Evolutionary conservation across 2,888 invertebrate species (phyloP), one percentile per base, ranked within the genome.

Genomic region (Spodoptera exigua): DNA sequence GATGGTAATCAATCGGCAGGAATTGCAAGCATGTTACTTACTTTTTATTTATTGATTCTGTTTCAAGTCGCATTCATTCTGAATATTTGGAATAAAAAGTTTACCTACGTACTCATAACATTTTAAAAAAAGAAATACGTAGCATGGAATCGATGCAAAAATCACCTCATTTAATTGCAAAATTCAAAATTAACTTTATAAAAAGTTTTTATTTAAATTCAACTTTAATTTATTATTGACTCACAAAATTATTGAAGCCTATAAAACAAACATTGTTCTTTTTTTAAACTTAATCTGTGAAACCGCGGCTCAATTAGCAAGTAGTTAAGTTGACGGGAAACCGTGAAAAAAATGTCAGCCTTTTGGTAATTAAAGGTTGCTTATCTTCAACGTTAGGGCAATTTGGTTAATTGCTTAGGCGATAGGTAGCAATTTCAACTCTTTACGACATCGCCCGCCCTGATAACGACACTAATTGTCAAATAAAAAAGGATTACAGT

Each of bases 391-490:
- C 76, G 81, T 81, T 82, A 78, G 80, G 74, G 89, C 87, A 87
- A 91, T 93, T 93, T 85, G 69, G 82, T 84, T 93, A 93, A 94
- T 94, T 92, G 88, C 89, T 70, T 55, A 82, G 79, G 81, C 87
- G 89, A 93, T 93, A 88, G 88, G 86, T 86, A 80, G 87, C 88
- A 78, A 81, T 89, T 91, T 85, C 88, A 94, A 94, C 94, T 94
- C 93, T 94, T 94, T 94, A 93, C 92, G 94, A 92, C 85, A 87
- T 81, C 76, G 76, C 80, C 82, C 82, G 85, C 78, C 84, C 82
- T 87, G 94, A 94, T 94, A 93, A 89, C 90, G 88, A 86, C 79
- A 88, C 93, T 94, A 93, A 94, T 94, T 93, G 93, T 90, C 93
- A 84, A 92, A 94, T 94, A 94, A 93, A 94, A 93, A 93, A 93